Percentiles rank a stretch among this genome's conserved stretches.
These are phyloP conservation scores for Capreolus pygargus DNA, from an alignment of 2,113 vertebrate species.

Conservation along the genomic window DNA sequence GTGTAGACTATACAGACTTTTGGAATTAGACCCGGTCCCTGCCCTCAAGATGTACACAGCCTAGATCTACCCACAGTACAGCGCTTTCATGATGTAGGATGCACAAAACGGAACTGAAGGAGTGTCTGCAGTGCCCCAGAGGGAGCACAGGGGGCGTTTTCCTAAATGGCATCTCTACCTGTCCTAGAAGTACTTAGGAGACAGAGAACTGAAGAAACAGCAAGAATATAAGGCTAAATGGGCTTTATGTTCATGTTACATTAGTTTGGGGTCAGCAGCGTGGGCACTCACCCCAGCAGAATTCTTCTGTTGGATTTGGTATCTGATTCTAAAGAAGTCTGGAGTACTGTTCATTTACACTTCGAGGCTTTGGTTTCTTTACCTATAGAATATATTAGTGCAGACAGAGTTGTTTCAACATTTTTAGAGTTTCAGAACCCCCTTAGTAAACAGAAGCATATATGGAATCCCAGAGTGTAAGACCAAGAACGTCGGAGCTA, in stretches of 20 bases:
- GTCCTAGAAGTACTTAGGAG: not conserved
- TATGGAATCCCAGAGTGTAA: not conserved
- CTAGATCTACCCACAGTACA: not conserved
- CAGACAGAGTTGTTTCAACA: constrained; percentile 34
- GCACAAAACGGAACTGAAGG: not conserved
- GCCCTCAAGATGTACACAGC: not conserved
- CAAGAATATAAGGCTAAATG: not conserved
- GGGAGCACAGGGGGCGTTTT: not conserved
- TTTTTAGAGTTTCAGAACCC: not conserved
- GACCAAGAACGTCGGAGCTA: not conserved
- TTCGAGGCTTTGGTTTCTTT: constrained; percentile 16
- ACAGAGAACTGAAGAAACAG: not conserved
- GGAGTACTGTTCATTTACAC: constrained; percentile 22
- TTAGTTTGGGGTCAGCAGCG: not conserved
- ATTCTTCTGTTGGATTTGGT: constrained; percentile 36
- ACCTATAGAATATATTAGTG: constrained; percentile 14
- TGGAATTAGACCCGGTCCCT: not conserved
- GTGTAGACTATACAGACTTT: not conserved
- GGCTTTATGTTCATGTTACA: not conserved
- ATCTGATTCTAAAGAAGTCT: constrained; percentile 33
- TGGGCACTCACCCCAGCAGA: not conserved
- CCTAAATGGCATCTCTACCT: not conserved
- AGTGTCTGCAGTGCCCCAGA: not conserved
- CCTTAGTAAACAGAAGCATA: constrained; percentile 7
- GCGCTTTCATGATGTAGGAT: not conserved